Evolutionary conservation across 2,888 invertebrate species (phyloP).

Genomic region (Nomada ferruginata): DNA sequence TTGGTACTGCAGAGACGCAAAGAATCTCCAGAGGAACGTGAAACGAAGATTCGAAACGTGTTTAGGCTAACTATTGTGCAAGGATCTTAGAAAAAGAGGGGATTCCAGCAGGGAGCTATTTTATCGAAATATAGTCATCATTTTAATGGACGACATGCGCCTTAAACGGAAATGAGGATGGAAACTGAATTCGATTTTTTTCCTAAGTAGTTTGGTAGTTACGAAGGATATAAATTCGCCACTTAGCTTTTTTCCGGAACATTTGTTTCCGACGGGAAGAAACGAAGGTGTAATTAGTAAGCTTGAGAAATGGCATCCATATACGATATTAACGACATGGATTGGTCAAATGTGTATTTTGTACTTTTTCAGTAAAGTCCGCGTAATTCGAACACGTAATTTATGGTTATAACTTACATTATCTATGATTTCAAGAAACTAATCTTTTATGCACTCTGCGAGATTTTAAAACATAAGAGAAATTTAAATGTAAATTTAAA

Average conservation of each 20-base stretch:
- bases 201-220: background rate
- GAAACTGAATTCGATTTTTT: background rate
- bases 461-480: background rate
- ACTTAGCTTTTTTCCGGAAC: background rate
- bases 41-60: slow-evolving; percentile 17
- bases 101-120: background rate
- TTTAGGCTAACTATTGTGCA: background rate
- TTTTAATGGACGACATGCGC: background rate
- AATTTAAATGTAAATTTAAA: too few species aligned
- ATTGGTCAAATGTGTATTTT: background rate
- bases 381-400: background rate
- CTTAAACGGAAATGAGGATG: background rate
- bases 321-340: slow-evolving; percentile 1
- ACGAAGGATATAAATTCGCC: background rate
- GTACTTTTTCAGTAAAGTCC: background rate
- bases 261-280: background rate
- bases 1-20: slow-evolving; percentile 1
- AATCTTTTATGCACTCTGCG: background rate
- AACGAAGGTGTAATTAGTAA: background rate
- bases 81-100: background rate
- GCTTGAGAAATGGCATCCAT: background rate
- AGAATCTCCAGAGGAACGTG: slow-evolving; percentile 11
- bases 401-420: background rate
- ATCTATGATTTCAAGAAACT: background rate
- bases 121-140: background rate